Evolutionary conservation across 2,797 vertebrate genomes (phyloP).

Genomic region (Huso huso): DNA sequence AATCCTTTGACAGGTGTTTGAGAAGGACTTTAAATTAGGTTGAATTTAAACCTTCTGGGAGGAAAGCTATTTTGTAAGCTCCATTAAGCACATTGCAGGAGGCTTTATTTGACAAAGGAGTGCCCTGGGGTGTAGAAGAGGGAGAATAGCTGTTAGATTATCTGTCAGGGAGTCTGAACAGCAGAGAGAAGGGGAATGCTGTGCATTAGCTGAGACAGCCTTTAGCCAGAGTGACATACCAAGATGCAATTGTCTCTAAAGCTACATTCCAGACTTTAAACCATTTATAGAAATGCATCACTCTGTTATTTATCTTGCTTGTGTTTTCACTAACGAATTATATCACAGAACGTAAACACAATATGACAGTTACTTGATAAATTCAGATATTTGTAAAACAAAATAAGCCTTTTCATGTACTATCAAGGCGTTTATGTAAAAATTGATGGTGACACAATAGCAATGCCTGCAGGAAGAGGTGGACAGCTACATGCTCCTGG

Average conservation of each 20-base stretch:
- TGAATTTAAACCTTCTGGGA: conserved; percentile 41
- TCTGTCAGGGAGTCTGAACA: conserved; percentile 32
- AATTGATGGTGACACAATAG: neutral
- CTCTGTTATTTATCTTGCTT: conserved; percentile 8
- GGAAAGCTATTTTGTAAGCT: conserved; percentile 36
- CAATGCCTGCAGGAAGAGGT: neutral
- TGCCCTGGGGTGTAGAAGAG: conserved; percentile 35
- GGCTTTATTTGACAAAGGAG: conserved; percentile 42
- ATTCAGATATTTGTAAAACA: conserved; percentile 23
- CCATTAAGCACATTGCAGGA: conserved; percentile 43
- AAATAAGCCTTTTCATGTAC: conserved; percentile 16
- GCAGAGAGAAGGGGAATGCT: conserved; percentile 31
- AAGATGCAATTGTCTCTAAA: conserved; percentile 29
- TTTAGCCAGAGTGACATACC: conserved; percentile 2
- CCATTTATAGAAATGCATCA: conserved; percentile 12
- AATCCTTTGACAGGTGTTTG: neutral
- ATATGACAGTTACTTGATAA: conserved; percentile 21
- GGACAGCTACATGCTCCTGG: neutral
- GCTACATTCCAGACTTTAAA: conserved; percentile 21
- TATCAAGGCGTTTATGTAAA: neutral
- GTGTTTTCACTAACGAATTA: conserved; percentile 2
- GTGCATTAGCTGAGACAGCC: neutral
- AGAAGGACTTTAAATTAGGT: conserved; percentile 30
- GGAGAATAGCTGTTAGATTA: conserved; percentile 41
- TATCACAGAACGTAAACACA: conserved; percentile 8